A percentile compares a stretch with the other conserved stretches of the same genome.
These are phyloP conservation scores for Drosophila ustulata DNA, from an alignment of 2,888 invertebrate genomes.

Conservation along the genomic window DNA sequence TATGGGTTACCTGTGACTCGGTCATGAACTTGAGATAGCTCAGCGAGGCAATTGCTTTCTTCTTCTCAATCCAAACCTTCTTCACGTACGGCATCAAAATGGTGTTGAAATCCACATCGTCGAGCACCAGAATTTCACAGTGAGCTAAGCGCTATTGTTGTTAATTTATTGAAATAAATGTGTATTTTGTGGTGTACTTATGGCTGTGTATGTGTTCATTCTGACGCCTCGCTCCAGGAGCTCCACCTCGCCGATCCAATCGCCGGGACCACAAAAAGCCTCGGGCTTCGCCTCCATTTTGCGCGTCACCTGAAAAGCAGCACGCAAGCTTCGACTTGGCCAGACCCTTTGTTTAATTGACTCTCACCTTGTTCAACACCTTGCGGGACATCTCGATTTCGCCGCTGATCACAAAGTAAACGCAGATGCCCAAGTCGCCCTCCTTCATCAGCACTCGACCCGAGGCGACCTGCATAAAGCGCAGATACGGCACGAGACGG, in stretches of 20 bases:
- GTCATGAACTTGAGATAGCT: slow-evolving; percentile 81
- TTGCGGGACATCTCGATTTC: slow-evolving; percentile 84
- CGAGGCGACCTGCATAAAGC: slow-evolving; percentile 88
- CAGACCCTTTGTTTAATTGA: background rate
- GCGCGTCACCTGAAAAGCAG: slow-evolving; percentile 31
- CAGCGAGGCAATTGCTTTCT: slow-evolving; percentile 70
- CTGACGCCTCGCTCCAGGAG: slow-evolving; percentile 63
- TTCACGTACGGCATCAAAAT: slow-evolving; percentile 75
- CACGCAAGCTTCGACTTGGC: too few relatives aligned
- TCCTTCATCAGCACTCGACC: slow-evolving; percentile 88
- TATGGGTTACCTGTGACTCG: slow-evolving; percentile 68
- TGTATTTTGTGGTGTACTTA: slow-evolving; percentile 28
- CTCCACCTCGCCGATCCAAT: slow-evolving; percentile 80
- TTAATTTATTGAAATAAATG: too few relatives aligned
- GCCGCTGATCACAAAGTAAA: slow-evolving; percentile 89
- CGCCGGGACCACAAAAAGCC: slow-evolving; percentile 79
- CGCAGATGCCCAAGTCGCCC: slow-evolving; percentile 87
- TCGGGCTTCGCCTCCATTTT: slow-evolving; percentile 51
- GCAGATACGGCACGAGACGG: slow-evolving; percentile 87
- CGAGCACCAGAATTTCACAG: slow-evolving; percentile 88
- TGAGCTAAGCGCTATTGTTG: slow-evolving; percentile 80
- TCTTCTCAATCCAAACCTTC: slow-evolving; percentile 81
- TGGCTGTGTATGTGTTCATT: slow-evolving; percentile 61
- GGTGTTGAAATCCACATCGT: slow-evolving; percentile 87
- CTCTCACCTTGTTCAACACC: slow-evolving; percentile 73